Evolutionary conservation across 2,113 vertebrate species (phyloP), one percentile per base, ranked within the genome.

Genomic region (Phocoena sinus): DNA sequence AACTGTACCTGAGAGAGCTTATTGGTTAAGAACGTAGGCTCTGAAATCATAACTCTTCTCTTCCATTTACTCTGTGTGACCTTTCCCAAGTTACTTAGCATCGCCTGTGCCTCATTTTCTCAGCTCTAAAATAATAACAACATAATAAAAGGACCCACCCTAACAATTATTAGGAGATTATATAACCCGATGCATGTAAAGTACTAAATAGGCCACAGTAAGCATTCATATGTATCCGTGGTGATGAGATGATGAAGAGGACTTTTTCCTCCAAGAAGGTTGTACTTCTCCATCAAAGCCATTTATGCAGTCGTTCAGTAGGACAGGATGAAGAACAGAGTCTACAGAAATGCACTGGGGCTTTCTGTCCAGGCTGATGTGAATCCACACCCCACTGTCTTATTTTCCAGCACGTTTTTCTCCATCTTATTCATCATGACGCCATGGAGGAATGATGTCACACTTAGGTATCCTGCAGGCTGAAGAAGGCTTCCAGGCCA

Each of bases 1-100:
- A 2, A 9, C 67, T 13, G 1, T 1, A 36, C 15, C 33, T 0
- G 11, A 8, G 26, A 15, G 26, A 11, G 4, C 5, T 20, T 3
- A 0, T 8, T 23, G 47, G 41, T 33, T 58, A 28, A 10, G 50
- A 17, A 38, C 0, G 1, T 3, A 23, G 1, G 38, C 26, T 60
- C 74, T 44, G 9, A 20, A 50, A 15, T 4, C 33, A 5, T 1
- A 21, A 18, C 38, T 41, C 28, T 20, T 8, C 38, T 18, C 12
- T 1, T 21, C 18, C 13, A 7, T n/a, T 47, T 6, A 71, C 73
- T 17, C 4, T 9, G 38, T 11, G 4, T 26, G 18, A 10, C 4
- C 36, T 58, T 6, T 8, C 31, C 25, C 25, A n/a, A 7, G 77
- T 70, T 21, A 13, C 60, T 76, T 50, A 1, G 12, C 9, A 23